phyloP scores from a whole-genome alignment of 2,888 invertebrate species.

The Dicyrtoma fusca region DNA sequence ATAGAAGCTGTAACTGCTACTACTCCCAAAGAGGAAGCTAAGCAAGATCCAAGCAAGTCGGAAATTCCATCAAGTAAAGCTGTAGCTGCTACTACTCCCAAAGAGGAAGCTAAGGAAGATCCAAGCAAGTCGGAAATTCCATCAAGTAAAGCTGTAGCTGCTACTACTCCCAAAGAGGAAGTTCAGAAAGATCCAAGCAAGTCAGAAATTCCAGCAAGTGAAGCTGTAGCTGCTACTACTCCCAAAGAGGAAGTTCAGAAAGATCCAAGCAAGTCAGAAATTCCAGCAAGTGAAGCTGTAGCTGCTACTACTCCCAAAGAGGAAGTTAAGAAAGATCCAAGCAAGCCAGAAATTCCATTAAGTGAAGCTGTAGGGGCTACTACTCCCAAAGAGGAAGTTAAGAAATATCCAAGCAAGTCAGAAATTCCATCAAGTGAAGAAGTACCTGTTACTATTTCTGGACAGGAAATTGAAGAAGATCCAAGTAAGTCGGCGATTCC shows the following conservation, averaged over 20 bases:
- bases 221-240: background rate
- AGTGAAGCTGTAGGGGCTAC: background rate
- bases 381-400: background rate
- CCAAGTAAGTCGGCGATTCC: background rate
- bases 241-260: background rate
- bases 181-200: background rate
- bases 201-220: too few relatives aligned
- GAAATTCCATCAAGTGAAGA: background rate
- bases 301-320: conserved; percentile 1
- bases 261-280: background rate
- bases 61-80: background rate
- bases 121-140: background rate
- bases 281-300: too few relatives aligned
- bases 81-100: background rate
- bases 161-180: background rate
- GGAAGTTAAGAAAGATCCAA: background rate
- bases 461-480: background rate
- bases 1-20: too few relatives aligned
- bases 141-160: too few relatives aligned
- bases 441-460: background rate
- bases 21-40: background rate
- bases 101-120: background rate
- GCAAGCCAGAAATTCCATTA: too few relatives aligned
- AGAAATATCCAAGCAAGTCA: background rate
- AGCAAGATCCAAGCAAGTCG: background rate